Conservation (phyloP, 2,888 invertebrate genomes). For the Frankliniella intonsa region DNA sequence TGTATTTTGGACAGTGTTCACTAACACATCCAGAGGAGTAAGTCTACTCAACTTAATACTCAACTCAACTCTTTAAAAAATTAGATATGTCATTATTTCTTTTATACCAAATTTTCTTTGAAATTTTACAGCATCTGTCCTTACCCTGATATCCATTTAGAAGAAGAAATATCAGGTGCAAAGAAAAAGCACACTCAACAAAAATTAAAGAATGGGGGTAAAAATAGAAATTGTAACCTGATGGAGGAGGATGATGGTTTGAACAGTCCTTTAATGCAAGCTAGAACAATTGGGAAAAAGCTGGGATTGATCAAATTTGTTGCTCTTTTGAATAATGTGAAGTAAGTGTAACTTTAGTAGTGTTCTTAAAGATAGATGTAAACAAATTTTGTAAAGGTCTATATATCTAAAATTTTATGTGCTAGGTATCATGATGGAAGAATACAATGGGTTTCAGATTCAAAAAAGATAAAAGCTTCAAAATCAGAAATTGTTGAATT, state of each 20-base stretch:
- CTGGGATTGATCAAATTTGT: background rate
- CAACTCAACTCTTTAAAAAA: background rate
- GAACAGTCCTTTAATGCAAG: background rate
- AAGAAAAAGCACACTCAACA: no score
- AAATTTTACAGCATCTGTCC: constrained; percentile 36
- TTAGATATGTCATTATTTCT: background rate
- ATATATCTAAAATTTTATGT: background rate
- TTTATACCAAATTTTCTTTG: constrained; percentile 37
- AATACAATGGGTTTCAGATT: constrained; percentile 31
- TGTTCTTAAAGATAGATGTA: background rate
- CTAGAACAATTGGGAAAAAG: background rate
- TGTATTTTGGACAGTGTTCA: constrained; percentile 67
- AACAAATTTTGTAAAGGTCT: background rate
- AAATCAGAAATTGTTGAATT: constrained; percentile 33
- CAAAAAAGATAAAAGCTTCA: background rate
- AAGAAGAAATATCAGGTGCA: no score
- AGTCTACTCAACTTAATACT: background rate
- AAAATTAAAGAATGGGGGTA: background rate
- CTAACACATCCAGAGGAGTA: constrained; percentile 49
- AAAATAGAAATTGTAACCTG: background rate
- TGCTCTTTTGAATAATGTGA: background rate
- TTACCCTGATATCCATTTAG: no score
- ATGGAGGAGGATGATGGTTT: background rate
- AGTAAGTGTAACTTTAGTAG: background rate
- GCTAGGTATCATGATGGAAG: constrained; percentile 39